phyloP scores from a whole-genome alignment of 1,140 invertebrate species.

The Sinonovacula constricta region DNA sequence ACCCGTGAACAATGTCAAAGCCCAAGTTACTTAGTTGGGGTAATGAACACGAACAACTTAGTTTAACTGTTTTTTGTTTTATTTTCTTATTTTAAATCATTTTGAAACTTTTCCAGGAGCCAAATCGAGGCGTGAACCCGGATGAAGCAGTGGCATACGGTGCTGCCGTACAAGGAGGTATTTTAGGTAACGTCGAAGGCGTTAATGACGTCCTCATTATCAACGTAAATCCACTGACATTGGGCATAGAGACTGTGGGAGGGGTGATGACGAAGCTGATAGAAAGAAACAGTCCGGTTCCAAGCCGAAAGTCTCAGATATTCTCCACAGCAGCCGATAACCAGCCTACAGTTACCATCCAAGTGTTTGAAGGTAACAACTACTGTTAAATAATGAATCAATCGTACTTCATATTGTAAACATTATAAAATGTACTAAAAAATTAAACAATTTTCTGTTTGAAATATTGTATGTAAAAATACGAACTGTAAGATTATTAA shows the following conservation, averaged over 20 bases:
- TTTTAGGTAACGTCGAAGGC: slow-evolving; percentile 84
- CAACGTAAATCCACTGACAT: slow-evolving; percentile 98
- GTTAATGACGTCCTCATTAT: slow-evolving; percentile 88
- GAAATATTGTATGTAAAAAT: no score
- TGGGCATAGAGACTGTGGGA: slow-evolving; percentile 99
- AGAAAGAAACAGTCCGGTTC: slow-evolving; percentile 97
- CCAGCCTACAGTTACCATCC: slow-evolving; percentile 99
- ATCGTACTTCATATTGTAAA: no score
- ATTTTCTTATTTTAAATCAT: background rate
- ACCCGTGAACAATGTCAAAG: no score
- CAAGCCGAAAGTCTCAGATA: slow-evolving; percentile 99
- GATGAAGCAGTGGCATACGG: slow-evolving; percentile 91
- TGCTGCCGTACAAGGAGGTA: slow-evolving; percentile 98
- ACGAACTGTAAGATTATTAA: no score
- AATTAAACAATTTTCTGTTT: no score
- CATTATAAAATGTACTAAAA: no score
- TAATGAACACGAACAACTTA: background rate
- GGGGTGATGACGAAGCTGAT: slow-evolving; percentile 99
- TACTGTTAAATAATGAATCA: no score
- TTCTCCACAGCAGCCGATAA: slow-evolving; percentile 99
- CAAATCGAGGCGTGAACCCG: slow-evolving; percentile 97
- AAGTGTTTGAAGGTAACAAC: slow-evolving; percentile 93
- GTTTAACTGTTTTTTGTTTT: background rate
- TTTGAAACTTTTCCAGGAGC: slow-evolving; percentile 83
- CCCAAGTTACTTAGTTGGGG: background rate